These are phyloP conservation scores for Ditula angustiorana DNA, from an alignment of 2,888 invertebrate genomes.

Conservation along the genomic window DNA sequence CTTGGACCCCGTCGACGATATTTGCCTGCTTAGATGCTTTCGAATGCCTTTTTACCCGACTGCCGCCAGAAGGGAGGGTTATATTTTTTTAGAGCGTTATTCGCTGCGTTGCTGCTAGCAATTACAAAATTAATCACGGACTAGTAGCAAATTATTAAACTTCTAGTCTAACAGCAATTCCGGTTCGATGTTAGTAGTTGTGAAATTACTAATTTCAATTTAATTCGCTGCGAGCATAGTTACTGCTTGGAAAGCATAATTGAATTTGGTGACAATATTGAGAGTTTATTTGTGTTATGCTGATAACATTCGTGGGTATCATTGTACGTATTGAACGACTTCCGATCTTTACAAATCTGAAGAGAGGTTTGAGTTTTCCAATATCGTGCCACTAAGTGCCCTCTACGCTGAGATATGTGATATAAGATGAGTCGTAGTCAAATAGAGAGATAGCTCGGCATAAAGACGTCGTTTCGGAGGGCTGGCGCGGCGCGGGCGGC, in stretches of 20 bases:
- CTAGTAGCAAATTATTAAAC: conserved; percentile 62
- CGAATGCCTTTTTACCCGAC: conserved; percentile 68
- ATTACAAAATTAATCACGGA: conserved; percentile 64
- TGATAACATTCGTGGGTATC: conserved; percentile 45
- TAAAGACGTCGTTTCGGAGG: conserved; percentile 77
- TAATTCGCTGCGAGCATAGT: conserved; percentile 16
- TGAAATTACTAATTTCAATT: conserved; percentile 43
- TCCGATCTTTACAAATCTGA: conserved; percentile 43
- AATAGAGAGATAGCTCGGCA: conserved; percentile 75
- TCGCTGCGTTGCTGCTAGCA: conserved; percentile 53
- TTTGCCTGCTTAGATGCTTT: conserved; percentile 68
- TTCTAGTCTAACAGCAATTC: conserved; percentile 49
- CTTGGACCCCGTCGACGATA: conserved; percentile 65
- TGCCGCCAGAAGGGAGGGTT: too few relatives aligned
- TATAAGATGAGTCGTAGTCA: conserved; percentile 68
- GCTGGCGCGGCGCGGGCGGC: conserved; percentile 44
- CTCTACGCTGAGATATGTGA: conserved; percentile 67
- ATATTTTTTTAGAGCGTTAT: conserved; percentile 64
- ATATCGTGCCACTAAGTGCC: conserved; percentile 74
- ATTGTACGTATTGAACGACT: conserved; percentile 46
- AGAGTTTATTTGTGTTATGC: conserved; percentile 30
- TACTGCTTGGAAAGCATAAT: conserved; percentile 2
- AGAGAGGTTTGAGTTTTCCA: conserved; percentile 69
- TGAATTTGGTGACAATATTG: conserved; percentile 25
- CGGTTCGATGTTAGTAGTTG: background rate